Evolutionary conservation across 2,888 invertebrate genomes (phyloP), one percentile per base, ranked within the genome.

Genomic region (Quadroppia sp.): DNA sequence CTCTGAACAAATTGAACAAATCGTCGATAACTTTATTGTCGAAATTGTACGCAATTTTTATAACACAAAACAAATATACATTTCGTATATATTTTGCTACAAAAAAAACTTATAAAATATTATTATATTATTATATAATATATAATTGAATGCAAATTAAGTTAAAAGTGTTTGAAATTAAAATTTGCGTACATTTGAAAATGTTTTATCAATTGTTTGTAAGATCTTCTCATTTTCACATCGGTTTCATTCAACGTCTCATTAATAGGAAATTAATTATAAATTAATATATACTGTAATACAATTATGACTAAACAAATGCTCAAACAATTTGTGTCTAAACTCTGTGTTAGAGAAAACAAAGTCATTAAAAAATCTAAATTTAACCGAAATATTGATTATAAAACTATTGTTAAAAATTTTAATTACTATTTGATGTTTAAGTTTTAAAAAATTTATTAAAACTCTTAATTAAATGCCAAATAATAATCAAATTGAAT

Each of bases 201-300:
- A 23, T 2, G 15, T 40, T 40, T 40, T 36, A 64, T 64, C 20
- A 64, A 30, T 20, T 40, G 64, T 36, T 64, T 40, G 20, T 36
- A 40, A 40, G 40, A 64, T 64, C 11, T 30, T 64, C 30, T 64
- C 40, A 15, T 32, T 40, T 23, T n/a, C 15, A 40, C 17, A 25
- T 4, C 36, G 11, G 28, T 32, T 64, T 64, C 40, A 36, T 64
- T 40, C 17, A 64, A 28, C 36, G 28, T 64, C 64, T 64, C 32
- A 64, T 64, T 64, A 64, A 64, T 64, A 64, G 64, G 64, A 32
- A 64, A 53, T 53, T 53, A 53, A 61, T 61, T 61, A 64, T 64
- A 53, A 59, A 25, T 32, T 28, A 61, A 61, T 30, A 61, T 32
- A 61, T 61, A 32, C 61, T 61, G 32, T 32, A 61, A 53, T 23